Evolutionary conservation across 2,113 vertebrate genomes (phyloP).

Genomic region (Alouatta palliata): DNA sequence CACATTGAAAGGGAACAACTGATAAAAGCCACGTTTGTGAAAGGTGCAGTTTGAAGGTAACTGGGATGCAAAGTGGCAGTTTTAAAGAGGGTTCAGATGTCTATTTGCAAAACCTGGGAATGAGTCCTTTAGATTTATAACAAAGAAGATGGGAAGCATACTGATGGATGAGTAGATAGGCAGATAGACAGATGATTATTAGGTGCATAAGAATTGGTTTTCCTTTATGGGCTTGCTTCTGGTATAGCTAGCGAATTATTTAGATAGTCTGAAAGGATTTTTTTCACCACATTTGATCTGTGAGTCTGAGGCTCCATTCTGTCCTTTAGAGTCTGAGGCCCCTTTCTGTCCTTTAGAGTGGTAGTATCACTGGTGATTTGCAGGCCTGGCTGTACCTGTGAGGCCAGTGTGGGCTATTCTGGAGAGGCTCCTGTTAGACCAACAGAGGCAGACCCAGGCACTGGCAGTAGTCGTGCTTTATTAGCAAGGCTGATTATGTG

Average conservation of each 20-base stretch:
- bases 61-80: not conserved
- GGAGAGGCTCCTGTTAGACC: not conserved
- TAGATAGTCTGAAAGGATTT: not conserved
- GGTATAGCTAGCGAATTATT: not conserved
- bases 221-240: not conserved
- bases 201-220: not conserved
- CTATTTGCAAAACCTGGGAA: not conserved
- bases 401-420: not conserved
- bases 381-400: not conserved
- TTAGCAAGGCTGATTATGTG: conserved; percentile 30
- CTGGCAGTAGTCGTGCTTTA: not conserved
- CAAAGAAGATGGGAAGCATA: not conserved
- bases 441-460: not conserved
- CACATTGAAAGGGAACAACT: not conserved
- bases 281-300: not conserved
- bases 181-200: not conserved
- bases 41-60: not conserved
- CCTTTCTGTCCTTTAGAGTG: not conserved
- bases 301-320: not conserved
- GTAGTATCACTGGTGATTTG: not conserved
- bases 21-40: not conserved
- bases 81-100: not conserved
- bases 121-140: not conserved
- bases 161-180: not conserved
- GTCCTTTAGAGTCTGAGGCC: not conserved